Evolutionary conservation across 2,888 invertebrate species (phyloP).

Genomic region (Cephonodes hylas): DNA sequence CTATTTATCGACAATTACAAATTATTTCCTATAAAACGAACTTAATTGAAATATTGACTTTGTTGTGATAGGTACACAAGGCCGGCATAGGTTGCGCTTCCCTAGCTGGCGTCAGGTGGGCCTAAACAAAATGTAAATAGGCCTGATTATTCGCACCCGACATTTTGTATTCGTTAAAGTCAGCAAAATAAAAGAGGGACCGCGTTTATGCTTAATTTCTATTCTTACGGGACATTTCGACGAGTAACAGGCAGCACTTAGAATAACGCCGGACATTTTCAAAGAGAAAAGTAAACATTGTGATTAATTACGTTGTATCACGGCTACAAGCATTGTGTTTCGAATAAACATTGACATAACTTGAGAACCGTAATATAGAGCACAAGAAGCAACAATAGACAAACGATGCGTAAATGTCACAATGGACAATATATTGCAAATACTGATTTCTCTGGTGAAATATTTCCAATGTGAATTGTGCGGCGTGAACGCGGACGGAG

Average conservation of each 20-base stretch:
- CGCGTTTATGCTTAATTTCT: slow-evolving; percentile 47
- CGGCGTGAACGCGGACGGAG: slow-evolving; percentile 15
- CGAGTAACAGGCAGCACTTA: slow-evolving; percentile 26
- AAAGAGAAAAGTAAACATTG: not conserved
- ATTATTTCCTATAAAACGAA: slow-evolving; percentile 26
- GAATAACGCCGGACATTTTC: slow-evolving; percentile 12
- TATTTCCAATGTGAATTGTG: not conserved
- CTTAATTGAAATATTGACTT: slow-evolving; percentile 39
- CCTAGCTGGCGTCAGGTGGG: slow-evolving; percentile 53
- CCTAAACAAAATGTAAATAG: slow-evolving; percentile 67
- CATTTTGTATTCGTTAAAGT: slow-evolving; percentile 59
- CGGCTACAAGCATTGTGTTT: not conserved
- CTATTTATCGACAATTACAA: slow-evolving; percentile 16
- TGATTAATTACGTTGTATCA: not conserved
- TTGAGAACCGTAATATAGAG: not conserved
- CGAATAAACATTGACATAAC: not conserved
- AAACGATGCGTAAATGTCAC: not conserved
- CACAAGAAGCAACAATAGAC: not conserved
- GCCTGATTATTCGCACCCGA: slow-evolving; percentile 56
- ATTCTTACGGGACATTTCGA: slow-evolving; percentile 30
- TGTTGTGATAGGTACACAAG: slow-evolving; percentile 33
- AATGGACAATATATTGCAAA: not conserved
- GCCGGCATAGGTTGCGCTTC: slow-evolving; percentile 23
- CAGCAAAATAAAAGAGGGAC: slow-evolving; percentile 50
- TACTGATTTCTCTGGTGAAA: not conserved